Percentiles rank a stretch among this genome's conserved stretches.
These are phyloP conservation scores for Telmatherina bonti DNA, from an alignment of 2,797 vertebrate genomes.

Conservation along the genomic window DNA sequence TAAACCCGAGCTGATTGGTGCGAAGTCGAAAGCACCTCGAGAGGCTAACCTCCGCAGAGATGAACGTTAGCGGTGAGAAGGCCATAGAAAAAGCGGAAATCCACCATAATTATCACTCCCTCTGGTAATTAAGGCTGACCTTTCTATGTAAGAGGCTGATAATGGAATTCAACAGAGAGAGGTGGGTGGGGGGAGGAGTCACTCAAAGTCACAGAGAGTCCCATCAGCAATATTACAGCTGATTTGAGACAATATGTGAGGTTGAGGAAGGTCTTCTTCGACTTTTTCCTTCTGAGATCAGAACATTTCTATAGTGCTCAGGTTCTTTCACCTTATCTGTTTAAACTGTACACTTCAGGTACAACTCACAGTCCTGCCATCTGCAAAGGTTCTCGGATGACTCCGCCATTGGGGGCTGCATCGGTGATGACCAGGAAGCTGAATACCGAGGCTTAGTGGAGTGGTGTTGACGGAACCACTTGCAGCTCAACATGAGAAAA, in stretches of 20 bases:
- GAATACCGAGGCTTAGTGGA: too few relatives aligned
- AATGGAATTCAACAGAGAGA: conserved; percentile 78
- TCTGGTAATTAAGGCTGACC: conserved; percentile 77
- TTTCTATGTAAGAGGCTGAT: conserved; percentile 68
- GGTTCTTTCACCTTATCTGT: too few relatives aligned
- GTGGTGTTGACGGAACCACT: too few relatives aligned
- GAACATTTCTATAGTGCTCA: conserved; percentile 30
- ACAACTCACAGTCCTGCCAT: too few relatives aligned
- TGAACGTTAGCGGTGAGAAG: conserved; percentile 54
- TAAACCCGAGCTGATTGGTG: conserved; percentile 34
- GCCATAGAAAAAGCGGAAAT: conserved; percentile 56
- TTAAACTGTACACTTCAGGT: too few relatives aligned
- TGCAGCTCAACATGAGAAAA: too few relatives aligned
- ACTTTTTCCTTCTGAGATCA: conserved; percentile 16
- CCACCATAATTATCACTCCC: conserved; percentile 72
- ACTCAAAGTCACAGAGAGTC: conserved; percentile 54
- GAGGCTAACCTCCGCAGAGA: conserved; percentile 30
- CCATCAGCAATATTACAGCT: conserved; percentile 54
- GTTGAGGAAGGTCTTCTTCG: conserved; percentile 36
- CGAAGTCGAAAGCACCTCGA: conserved; percentile 13
- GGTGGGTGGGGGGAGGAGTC: conserved; percentile 60
- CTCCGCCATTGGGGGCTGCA: too few relatives aligned
- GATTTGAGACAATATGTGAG: conserved; percentile 46
- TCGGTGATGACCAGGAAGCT: too few relatives aligned
- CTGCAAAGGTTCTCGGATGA: too few relatives aligned